phyloP scores from a whole-genome alignment of 2,113 vertebrate genomes.

The Bambusicola thoracicus region DNA sequence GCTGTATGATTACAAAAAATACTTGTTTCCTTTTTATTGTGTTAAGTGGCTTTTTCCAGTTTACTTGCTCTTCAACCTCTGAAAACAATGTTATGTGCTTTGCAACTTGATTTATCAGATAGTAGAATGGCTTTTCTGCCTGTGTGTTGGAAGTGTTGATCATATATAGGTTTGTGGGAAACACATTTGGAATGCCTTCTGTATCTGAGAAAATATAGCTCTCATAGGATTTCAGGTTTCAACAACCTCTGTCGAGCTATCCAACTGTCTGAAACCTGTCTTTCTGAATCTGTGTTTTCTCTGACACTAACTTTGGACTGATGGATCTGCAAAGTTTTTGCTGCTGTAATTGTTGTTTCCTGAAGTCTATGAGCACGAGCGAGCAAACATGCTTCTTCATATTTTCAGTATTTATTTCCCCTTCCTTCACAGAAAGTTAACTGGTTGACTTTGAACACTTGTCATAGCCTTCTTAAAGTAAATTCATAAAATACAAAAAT shows the following conservation, averaged over 20 bases:
- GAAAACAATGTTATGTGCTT: background rate
- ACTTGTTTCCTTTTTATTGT: background rate
- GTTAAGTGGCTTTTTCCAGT: accelerated
- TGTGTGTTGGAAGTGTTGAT: background rate
- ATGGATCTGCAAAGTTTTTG: background rate
- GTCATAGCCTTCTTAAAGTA: background rate
- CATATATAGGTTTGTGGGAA: background rate
- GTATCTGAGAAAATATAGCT: background rate
- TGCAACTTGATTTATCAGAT: background rate
- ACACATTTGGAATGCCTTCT: background rate
- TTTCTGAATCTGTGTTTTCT: background rate
- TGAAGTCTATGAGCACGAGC: background rate
- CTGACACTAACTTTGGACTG: background rate
- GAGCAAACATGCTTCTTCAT: background rate
- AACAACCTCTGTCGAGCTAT: background rate
- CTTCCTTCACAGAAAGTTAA: background rate
- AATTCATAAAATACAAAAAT: background rate
- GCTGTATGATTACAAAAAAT: background rate
- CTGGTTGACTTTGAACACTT: background rate
- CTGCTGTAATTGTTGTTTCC: background rate
- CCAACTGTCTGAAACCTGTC: background rate
- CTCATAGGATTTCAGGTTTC: background rate
- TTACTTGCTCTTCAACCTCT: background rate
- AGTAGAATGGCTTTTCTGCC: background rate
- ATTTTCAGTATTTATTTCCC: background rate